Evolutionary conservation across 1,140 invertebrate genomes (phyloP).

Genomic region (Ectropis grisescens): DNA sequence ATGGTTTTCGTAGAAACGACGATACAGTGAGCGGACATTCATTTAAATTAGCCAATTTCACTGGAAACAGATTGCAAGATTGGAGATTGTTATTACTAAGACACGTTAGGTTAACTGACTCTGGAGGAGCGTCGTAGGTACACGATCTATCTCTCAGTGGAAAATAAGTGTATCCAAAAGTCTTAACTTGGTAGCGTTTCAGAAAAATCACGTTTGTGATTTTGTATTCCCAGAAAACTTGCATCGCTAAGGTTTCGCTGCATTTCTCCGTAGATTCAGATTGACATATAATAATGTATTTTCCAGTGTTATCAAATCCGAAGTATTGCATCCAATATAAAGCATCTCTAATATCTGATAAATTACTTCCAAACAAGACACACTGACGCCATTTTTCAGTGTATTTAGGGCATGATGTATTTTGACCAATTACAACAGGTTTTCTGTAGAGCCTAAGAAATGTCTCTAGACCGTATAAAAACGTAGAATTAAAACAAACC

Average conservation of each 20-base stretch:
- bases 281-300: constrained; percentile 35
- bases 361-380: constrained; percentile 30
- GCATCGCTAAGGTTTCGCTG: constrained; percentile 21
- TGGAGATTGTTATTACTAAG: neutral
- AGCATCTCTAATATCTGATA: constrained; percentile 18
- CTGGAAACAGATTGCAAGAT: constrained; percentile 18
- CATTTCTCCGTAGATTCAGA: constrained; percentile 18
- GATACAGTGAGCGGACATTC: constrained; percentile 35
- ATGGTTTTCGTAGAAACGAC: constrained; percentile 35
- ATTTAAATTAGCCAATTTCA: constrained; percentile 38
- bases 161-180: constrained; percentile 25
- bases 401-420: constrained; percentile 13
- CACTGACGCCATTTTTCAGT: constrained; percentile 22
- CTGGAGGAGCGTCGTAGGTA: constrained; percentile 13
- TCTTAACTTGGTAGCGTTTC: constrained; percentile 9
- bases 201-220: constrained; percentile 37
- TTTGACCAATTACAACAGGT: constrained; percentile 20
- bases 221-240: constrained; percentile 33
- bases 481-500: constrained; percentile 29
- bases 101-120: constrained; percentile 1
- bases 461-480: constrained; percentile 18
- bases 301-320: constrained; percentile 32
- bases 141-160: constrained; percentile 18
- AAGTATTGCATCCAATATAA: constrained; percentile 21
- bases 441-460: constrained; percentile 31